Evolutionary conservation across 2,113 vertebrate species (phyloP), one percentile per base, ranked within the genome.

Genomic region (Arenaria interpres): DNA sequence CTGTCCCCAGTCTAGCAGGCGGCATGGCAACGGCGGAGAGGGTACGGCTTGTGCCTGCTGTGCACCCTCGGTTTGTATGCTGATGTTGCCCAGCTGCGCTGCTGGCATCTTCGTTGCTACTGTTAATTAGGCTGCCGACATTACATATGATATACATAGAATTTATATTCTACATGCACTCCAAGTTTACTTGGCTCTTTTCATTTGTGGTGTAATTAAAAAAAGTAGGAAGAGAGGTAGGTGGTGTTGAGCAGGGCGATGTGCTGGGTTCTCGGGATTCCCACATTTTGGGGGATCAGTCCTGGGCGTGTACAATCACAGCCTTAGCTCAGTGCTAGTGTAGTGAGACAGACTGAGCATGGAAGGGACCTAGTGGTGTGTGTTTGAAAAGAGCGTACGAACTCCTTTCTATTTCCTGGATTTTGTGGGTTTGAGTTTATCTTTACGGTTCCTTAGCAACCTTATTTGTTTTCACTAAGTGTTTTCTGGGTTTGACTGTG

Each of bases 391-490:
- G 24, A 57, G 5, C 35, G 1, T 46, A 21, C 15, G 37, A 88
- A 32, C 77, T 87, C 56, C n/a, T n/a, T 77, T 73, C 57, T 69
- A 0, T 39, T 94, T 93, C 85, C 90, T 80, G 78, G 85, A 71
- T 91, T 90, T 85, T 84, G 45, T 88, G 45, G 53, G 62, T 91
- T 89, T 94, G 57, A 92, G 86, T 82, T 96, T 85, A 90, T 85
- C 88, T 96, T 85, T 25, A 39, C 2, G 2, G 88, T 93, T 90
- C 71, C 95, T 85, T 91, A 94, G 95, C 91, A 95, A 97, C 96
- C 6, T 82, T 82, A n/a, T 41, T 96, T 94, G 71, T 90, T 96
- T 94, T 75, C 53, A 45, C 35, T 53, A 28, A 80, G 45, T 73
- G 33, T 68, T 94, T 83, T 93, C 85, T 91, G 77, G 43, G n/a